Evolutionary conservation across 2,797 vertebrate species (phyloP).

Genomic region (Gallinago stenura): DNA sequence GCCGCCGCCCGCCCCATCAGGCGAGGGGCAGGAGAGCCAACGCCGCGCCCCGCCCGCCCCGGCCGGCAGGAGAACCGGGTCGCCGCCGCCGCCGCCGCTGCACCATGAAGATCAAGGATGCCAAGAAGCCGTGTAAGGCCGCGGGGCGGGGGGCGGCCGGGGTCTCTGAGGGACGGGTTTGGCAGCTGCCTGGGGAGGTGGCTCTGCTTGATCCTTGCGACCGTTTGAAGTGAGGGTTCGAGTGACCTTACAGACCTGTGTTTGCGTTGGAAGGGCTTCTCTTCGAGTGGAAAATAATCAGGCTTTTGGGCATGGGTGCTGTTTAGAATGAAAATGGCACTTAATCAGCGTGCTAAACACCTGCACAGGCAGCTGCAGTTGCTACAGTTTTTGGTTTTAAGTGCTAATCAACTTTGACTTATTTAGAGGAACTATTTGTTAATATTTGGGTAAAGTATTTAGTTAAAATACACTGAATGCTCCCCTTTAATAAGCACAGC

Average conservation of each 20-base stretch:
- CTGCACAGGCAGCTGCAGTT: not conserved
- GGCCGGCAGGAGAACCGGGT: not conserved
- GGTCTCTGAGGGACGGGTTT: not conserved
- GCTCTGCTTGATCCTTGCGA: too few species aligned
- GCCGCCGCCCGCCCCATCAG: conserved; percentile 52
- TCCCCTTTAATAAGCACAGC: not conserved
- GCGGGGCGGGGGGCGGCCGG: not conserved
- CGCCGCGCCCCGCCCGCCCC: not conserved
- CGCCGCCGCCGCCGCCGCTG: not conserved
- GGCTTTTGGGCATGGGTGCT: not conserved
- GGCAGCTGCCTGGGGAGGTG: not conserved
- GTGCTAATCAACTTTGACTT: not conserved
- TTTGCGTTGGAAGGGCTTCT: not conserved
- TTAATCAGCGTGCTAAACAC: not conserved
- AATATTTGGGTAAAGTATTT: not conserved
- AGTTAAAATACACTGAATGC: accelerated
- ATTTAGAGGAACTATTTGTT: not conserved
- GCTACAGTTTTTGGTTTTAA: not conserved
- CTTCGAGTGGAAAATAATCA: accelerated
- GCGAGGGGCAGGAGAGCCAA: conserved; percentile 3
- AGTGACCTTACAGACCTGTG: accelerated
- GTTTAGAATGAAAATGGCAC: not conserved
- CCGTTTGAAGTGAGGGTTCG: not conserved
- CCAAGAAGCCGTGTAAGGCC: conserved; percentile 83
- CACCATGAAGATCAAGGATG: conserved; percentile 85